Evolutionary conservation across 1,140 invertebrate species (phyloP).

Genomic region (Harlomillsia oculata): DNA sequence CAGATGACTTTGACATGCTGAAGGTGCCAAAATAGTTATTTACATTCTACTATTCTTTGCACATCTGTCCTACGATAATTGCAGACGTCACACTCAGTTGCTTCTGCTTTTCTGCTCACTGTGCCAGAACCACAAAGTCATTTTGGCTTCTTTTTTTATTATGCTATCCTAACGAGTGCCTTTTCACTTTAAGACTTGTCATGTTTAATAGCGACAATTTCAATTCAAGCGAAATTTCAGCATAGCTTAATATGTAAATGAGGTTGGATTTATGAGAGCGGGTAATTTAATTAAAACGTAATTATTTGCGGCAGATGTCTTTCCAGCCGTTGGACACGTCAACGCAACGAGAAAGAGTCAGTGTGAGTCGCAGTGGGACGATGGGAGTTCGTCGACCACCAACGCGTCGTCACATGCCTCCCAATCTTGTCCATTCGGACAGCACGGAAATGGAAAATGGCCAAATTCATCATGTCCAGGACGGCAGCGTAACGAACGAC

Average conservation of each 20-base stretch:
- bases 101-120: too few relatives aligned
- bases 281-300: not conserved
- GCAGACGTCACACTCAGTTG: too few relatives aligned
- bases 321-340: slow-evolving; percentile 45
- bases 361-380: slow-evolving; percentile 43
- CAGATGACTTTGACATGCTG: slow-evolving; percentile 34
- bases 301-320: slow-evolving; percentile 39
- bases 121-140: too few relatives aligned
- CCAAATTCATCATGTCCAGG: not conserved
- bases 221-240: too few relatives aligned
- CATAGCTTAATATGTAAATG: too few relatives aligned
- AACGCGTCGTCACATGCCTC: slow-evolving; percentile 42
- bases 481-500: not conserved
- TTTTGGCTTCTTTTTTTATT: too few relatives aligned
- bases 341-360: slow-evolving; percentile 45
- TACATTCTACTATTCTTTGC: too few relatives aligned
- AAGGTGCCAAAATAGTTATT: slow-evolving; percentile 20
- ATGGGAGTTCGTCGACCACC: slow-evolving; percentile 43
- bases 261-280: not conserved
- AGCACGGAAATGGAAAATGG: too few relatives aligned
- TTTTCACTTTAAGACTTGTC: too few relatives aligned
- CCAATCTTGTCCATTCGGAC: slow-evolving; percentile 9
- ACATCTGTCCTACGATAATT: too few relatives aligned
- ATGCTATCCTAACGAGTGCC: too few relatives aligned
- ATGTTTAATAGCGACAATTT: too few relatives aligned